Base-by-base conservation (phyloP, 2,797 vertebrate species). In the Orestias chungarensis region DNA sequence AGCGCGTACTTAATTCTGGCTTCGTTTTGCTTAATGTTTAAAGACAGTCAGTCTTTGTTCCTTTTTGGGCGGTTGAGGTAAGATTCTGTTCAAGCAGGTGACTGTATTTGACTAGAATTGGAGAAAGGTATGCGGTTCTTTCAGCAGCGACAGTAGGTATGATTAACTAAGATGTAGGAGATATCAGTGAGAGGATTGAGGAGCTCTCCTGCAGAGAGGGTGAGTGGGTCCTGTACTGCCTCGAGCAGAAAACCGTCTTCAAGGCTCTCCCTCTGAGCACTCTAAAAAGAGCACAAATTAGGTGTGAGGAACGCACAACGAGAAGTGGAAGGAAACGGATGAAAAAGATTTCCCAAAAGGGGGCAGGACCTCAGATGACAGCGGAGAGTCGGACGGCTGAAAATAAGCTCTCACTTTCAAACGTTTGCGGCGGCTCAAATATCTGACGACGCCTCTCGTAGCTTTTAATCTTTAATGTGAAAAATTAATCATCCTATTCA, bases 401-500 rank as follows among this genome's bases (percentile, higher is more conserved):
- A 89, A 91, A 93, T 90, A 88, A 92, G 86, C 91, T 86, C 91
- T 88, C 87, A 86, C 89, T 92, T 89, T 87, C 83, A 86, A 90
- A 86, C 89, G 83, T 90, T 91, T 90, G 90, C 87, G 83, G 87
- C 84, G 61, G 76, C 90, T 91, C 92, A 89, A 87, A 91, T 84
- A 90, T 91, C 87, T 87, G 87, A 92, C 81, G 92, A 93, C 92
- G 89, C 90, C 91, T 91, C 91, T 92, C 91, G 87, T 89, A 86
- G 92, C 91, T 91, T 92, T 93, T 94, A 94, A 94, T 94, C 89
- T 93, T 93, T 94, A 95, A 95, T 94, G 94, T 89, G 90, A 93
- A 90, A 93, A 94, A 95, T 94, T 93, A 94, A 95, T 95, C 93
- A 93, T 92, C 89, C 90, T 88, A 90, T 94, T 94, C 92, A 94